Evolutionary conservation across 2,113 vertebrate genomes (phyloP).

Genomic region (Pogonocichla stellata): DNA sequence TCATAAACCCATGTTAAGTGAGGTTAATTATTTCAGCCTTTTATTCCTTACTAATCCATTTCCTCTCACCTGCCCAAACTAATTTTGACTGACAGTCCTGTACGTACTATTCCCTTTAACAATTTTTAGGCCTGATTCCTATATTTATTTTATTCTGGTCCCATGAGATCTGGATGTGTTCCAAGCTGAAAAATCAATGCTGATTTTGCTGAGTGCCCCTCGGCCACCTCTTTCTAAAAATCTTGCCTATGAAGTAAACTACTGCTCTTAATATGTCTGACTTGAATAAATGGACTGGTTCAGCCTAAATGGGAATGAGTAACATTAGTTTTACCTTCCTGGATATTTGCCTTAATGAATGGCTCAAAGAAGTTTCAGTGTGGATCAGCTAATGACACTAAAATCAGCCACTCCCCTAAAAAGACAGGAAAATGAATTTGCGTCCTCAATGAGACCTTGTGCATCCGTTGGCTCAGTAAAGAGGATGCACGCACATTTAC

Average conservation of each 20-base stretch:
- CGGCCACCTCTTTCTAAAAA: neutral
- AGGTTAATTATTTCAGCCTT: conserved; percentile 27
- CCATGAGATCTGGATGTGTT: neutral
- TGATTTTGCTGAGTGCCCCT: conserved; percentile 34
- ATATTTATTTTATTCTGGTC: neutral
- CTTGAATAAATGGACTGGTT: conserved; percentile 44
- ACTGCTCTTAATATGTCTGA: neutral
- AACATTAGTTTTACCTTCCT: conserved; percentile 16
- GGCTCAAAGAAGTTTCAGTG: neutral
- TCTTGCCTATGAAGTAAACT: neutral
- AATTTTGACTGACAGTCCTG: neutral
- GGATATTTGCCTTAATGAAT: neutral
- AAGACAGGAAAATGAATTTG: conserved; percentile 36
- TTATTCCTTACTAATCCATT: neutral
- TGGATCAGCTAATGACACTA: conserved; percentile 1
- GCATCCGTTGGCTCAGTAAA: neutral
- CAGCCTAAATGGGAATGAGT: neutral
- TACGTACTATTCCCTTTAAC: neutral
- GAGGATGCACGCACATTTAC: neutral
- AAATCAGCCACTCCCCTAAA: conserved; percentile 10
- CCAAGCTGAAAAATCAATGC: conserved; percentile 39
- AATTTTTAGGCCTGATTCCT: neutral
- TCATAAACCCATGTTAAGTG: neutral
- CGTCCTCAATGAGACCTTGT: neutral
- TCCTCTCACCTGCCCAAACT: neutral